phyloP scores from a whole-genome alignment of 2,888 invertebrate genomes.

The Muschampia plurimacula region DNA sequence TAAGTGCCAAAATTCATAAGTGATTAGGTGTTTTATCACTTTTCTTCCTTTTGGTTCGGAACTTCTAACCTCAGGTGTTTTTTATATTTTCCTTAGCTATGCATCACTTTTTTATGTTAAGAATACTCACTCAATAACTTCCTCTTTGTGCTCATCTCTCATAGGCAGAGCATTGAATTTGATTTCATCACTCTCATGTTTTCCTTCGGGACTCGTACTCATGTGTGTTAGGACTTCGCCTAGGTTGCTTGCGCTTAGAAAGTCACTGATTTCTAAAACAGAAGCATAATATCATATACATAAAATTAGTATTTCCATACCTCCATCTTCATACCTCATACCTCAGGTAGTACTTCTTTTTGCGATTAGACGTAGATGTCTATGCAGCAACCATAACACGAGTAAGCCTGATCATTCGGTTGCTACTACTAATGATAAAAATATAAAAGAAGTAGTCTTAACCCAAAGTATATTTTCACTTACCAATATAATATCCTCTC shows the following conservation, averaged over 20 bases:
- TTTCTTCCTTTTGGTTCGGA: background rate
- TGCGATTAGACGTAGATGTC: no score
- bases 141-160: constrained; percentile 87
- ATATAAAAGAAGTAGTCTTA: no score
- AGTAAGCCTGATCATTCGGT: no score
- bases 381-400: no score
- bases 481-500: constrained; percentile 91
- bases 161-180: constrained; percentile 83
- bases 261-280: constrained; percentile 89
- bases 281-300: background rate
- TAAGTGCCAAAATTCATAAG: no score
- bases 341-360: no score
- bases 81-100: no score
- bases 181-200: constrained; percentile 51
- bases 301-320: no score
- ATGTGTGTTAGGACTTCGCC: constrained; percentile 89
- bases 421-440: no score
- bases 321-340: no score
- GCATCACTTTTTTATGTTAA: background rate
- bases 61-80: background rate
- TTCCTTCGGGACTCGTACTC: constrained; percentile 57
- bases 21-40: no score
- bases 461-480: constrained; percentile 49
- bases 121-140: constrained; percentile 88
- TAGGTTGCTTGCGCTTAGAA: constrained; percentile 89